A percentile compares a stretch with the other conserved stretches of the same genome.
phyloP scores from a whole-genome alignment of 2,113 vertebrate genomes.

The Aptenodytes forsteri region DNA sequence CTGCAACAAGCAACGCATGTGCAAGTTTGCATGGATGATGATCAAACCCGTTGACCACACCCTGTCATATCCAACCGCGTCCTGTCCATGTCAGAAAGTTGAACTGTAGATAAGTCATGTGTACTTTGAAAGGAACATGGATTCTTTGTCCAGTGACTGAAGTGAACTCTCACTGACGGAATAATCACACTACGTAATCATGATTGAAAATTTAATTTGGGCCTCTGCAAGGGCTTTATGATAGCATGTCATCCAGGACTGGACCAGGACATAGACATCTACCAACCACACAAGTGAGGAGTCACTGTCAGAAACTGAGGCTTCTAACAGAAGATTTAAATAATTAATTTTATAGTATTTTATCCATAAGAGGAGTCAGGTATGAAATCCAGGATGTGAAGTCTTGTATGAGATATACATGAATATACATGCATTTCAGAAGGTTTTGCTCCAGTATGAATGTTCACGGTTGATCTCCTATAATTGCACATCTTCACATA shows the following conservation, averaged over 20 bases:
- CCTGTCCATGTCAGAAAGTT: slow-evolving; percentile 72
- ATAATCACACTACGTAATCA: not conserved
- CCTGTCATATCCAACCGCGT: slow-evolving; percentile 15
- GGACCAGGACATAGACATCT: not conserved
- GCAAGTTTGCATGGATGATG: slow-evolving; percentile 88
- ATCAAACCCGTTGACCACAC: slow-evolving; percentile 72
- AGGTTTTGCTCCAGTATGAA: not conserved
- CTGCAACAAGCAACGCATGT: slow-evolving; percentile 79
- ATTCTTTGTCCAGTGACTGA: not conserved
- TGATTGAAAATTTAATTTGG: not conserved
- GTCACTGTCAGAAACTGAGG: not conserved
- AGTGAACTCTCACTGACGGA: not conserved
- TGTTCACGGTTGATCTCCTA: not conserved
- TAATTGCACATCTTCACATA: not conserved
- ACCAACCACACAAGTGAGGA: not conserved
- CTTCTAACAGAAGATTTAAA: not conserved
- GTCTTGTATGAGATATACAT: not conserved
- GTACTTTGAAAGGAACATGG: not conserved
- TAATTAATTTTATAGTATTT: not conserved
- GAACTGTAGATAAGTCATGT: slow-evolving; percentile 71
- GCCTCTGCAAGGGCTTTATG: not conserved
- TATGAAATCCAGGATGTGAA: not conserved
- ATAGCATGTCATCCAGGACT: not conserved
- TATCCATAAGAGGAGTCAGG: not conserved
- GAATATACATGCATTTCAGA: not conserved